Evolutionary conservation across 2,888 invertebrate genomes (phyloP), one percentile per base, ranked within the genome.

Genomic region (Luperina testacea): DNA sequence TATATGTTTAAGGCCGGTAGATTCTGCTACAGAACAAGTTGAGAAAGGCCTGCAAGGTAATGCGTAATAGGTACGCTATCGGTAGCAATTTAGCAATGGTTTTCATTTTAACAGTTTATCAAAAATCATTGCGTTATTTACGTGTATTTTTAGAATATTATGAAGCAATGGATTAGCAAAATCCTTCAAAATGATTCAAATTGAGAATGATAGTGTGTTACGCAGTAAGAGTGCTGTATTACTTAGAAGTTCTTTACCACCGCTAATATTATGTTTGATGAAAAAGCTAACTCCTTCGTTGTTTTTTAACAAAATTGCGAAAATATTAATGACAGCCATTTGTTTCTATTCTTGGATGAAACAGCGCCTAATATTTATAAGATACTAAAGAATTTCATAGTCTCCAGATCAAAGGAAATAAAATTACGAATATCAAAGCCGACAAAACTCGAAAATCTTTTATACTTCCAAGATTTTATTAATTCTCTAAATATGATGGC

Each of bases 321-420:
- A 77, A 81, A 17, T 69, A 64, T 69, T 72, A 53, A 70, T 72
- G n/a, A 27, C 53, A 24, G 15, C 11, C n/a, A 42, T 77, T 76
- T 67, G 32, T 61, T 73, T 53, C 61, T 83, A 67, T 83, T 75
- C 78, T 68, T 74, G 70, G 71, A 74, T 1, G 57, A 48, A 72
- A 73, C n/a, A 38, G 27, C 51, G 53, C 51, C 80, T 51, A 73
- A 83, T 83, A 78, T 82, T 75, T 76, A 80, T 74, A 74, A 80
- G 70, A 84, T 32, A 77, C 71, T 84, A 67, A 83, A 77, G 32
- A 76, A 42, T 74, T 77, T 84, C 65, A 84, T 72, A 75, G 71
- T 68, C 65, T 72, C 8, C 45, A 71, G 72, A 79, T 85, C 85
- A 85, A 84, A 82, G 73, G 38, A 74, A 51, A 69, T 76, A 72